Conservation (phyloP, 2,888 invertebrate species). For the Meganola albula region DNA sequence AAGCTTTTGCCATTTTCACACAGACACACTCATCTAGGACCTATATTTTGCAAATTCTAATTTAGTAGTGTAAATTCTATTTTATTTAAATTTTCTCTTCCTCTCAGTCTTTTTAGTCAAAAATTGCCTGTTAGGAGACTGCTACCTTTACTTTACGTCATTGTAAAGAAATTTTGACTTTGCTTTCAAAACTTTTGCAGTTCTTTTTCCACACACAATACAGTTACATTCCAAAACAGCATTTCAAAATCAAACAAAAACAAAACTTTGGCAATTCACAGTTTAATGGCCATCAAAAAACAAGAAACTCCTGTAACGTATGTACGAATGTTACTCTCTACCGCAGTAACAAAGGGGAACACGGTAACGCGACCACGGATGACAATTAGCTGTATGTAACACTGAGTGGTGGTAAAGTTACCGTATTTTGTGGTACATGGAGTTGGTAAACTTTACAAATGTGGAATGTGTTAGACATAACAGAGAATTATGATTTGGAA, state of each 20-base stretch:
- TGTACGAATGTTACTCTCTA: slow-evolving; percentile 21
- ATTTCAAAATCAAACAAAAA: slow-evolving; percentile 10
- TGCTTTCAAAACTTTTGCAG: too few species aligned
- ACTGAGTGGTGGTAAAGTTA: not conserved
- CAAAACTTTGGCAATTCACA: slow-evolving; percentile 2
- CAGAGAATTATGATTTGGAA: too few species aligned
- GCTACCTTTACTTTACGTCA: too few species aligned
- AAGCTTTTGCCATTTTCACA: too few species aligned
- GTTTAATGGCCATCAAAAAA: slow-evolving; percentile 23
- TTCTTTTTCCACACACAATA: slow-evolving; percentile 10
- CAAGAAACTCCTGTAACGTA: slow-evolving; percentile 22
- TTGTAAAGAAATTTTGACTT: too few species aligned
- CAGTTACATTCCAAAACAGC: slow-evolving; percentile 3
- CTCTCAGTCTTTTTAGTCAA: too few species aligned
- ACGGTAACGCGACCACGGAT: slow-evolving; percentile 18
- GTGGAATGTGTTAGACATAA: too few species aligned
- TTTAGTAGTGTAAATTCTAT: too few species aligned
- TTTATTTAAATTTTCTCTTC: too few species aligned
- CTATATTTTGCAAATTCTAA: too few species aligned
- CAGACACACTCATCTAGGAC: too few species aligned
- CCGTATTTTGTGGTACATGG: not conserved
- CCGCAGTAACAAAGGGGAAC: slow-evolving; percentile 17
- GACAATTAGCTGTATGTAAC: slow-evolving; percentile 14
- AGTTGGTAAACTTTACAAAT: not conserved
- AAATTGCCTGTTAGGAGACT: too few species aligned